phyloP scores from a whole-genome alignment of 2,797 vertebrate genomes.

The Nannoperca australis region DNA sequence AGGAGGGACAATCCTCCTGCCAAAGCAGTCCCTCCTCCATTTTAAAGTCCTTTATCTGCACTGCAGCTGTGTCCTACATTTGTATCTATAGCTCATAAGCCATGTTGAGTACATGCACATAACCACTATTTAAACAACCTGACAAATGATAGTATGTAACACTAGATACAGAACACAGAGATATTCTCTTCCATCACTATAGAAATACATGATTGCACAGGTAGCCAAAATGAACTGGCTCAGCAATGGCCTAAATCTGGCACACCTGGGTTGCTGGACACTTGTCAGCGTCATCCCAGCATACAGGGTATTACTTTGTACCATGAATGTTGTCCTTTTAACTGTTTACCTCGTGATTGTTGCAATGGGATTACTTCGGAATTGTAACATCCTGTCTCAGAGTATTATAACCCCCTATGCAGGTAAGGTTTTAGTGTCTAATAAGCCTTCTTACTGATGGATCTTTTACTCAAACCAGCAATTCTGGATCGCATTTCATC shows the following conservation, averaged over 20 bases:
- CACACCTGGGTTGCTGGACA: neutral
- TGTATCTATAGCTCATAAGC: neutral
- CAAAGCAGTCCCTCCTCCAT: neutral
- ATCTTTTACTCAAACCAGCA: neutral
- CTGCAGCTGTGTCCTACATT: slow-evolving; percentile 17
- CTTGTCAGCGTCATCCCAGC: neutral
- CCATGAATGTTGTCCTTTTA: neutral
- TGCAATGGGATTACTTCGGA: neutral
- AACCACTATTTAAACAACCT: neutral
- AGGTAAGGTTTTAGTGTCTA: neutral
- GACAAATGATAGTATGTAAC: neutral
- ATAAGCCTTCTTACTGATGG: neutral
- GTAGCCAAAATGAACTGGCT: neutral
- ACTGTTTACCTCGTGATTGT: neutral
- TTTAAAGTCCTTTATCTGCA: neutral
- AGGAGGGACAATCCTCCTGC: neutral
- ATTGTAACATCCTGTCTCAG: neutral
- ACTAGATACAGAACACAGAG: slow-evolving; percentile 12
- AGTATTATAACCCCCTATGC: neutral
- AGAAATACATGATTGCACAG: neutral
- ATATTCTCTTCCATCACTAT: neutral
- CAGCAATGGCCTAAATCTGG: neutral
- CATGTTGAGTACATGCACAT: neutral
- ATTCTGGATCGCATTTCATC: neutral
- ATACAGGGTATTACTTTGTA: neutral